Evolutionary conservation across 2,888 invertebrate species (phyloP).

Genomic region (Watsonalla binaria): DNA sequence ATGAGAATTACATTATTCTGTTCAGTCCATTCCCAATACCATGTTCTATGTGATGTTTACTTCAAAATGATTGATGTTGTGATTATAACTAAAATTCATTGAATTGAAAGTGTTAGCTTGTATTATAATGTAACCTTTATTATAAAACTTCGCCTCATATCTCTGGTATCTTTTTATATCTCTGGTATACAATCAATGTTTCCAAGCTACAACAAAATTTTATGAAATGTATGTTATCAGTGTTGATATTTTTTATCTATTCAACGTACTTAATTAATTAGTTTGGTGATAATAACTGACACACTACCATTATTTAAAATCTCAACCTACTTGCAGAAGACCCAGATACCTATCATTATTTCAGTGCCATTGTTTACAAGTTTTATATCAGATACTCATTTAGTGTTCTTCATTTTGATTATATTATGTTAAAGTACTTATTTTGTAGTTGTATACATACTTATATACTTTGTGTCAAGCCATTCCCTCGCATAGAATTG

Average conservation of each 20-base stretch:
- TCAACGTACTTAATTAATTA: background rate
- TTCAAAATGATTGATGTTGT: too few relatives aligned
- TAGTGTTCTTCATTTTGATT: slow-evolving; percentile 11
- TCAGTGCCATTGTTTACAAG: slow-evolving; percentile 26
- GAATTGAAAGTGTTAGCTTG: too few relatives aligned
- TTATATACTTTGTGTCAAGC: background rate
- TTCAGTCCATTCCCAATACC: too few relatives aligned
- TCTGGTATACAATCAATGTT: background rate
- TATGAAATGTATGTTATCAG: background rate
- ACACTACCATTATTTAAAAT: background rate
- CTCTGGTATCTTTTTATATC: background rate
- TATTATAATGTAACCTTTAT: too few relatives aligned
- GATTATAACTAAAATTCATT: too few relatives aligned
- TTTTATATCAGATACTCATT: slow-evolving; percentile 22
- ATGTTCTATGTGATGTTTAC: too few relatives aligned
- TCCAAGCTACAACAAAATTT: background rate
- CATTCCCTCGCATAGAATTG: background rate
- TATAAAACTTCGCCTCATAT: too few relatives aligned
- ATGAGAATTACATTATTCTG: too few relatives aligned
- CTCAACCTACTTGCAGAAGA: background rate
- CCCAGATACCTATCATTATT: slow-evolving; percentile 5
- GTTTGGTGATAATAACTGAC: background rate
- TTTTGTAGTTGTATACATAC: background rate
- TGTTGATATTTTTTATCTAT: background rate
- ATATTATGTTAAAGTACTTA: slow-evolving; percentile 1